Base-by-base conservation (phyloP, 30 jellyfish, hydroid and myxozoan genomes). In the Aurelia coerulea region DNA sequence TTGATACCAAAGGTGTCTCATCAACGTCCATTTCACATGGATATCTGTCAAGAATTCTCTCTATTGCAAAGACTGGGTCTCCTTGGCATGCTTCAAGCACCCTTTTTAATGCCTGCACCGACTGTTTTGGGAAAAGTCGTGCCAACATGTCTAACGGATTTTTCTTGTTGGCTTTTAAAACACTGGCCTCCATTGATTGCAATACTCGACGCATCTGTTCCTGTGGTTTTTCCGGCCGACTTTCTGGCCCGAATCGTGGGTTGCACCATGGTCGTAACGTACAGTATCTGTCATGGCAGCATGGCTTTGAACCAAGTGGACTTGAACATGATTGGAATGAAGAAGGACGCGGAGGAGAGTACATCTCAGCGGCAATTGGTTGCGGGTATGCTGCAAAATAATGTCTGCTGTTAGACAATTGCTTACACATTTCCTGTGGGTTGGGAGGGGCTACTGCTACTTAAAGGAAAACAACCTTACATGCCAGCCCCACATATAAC, bases 61-160 rank as follows among this genome's bases (percentile, higher is more conserved):
- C 99, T 59, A 95, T 95, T 4, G 99, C 97, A 11, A 73, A 82
- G 39, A 90, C 99, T 0, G 99, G 97, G 69, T 95, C 99, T 3
- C 97, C 97, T 59, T 90, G 97, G 68, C 99, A 95, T 4, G 83
- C 62, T 17, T 89, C 94, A 17, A 95, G 78, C 35, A 86, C 92
- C 35, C 88, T 79, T 82, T 95, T 88, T 15, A 95, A 85, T 37
- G 79, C 65, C 32, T 73, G 94, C 10, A 83, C 29, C 17, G 97
- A 72, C 34, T 95, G 99, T 31, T 86, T 86, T 41, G 99, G 99
- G 65, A 95, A 95, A 11, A 95, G 85, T 17, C 99, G 78, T 4
- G 97, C 90, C 53, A 95, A 79, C 97, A 88, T 95, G 46, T 95
- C 94, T 62, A 95, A 39, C 31, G 99, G 97, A 42, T 97, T 72